These are phyloP conservation scores for Thecophora atra DNA, from an alignment of 2,888 invertebrate genomes.

Conservation along the genomic window DNA sequence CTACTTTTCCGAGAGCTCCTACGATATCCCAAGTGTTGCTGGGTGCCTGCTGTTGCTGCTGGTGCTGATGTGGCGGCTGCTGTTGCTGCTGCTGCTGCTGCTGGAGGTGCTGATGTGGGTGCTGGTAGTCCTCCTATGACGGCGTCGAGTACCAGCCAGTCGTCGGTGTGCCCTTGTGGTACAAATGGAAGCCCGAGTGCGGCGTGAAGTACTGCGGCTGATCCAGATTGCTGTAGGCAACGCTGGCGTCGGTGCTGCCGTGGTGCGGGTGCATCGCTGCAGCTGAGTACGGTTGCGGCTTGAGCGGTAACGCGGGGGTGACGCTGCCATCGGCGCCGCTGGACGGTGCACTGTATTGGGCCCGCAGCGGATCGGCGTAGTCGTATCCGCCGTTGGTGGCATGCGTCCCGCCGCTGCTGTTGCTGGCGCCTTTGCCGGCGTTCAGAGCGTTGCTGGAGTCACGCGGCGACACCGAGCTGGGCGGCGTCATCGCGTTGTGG, in stretches of 20 bases:
- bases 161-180: constrained; percentile 78
- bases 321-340: constrained; percentile 71
- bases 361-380: constrained; percentile 73
- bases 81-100: constrained; percentile 47
- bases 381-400: constrained; percentile 67
- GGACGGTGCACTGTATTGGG: constrained; percentile 58
- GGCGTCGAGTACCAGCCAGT: constrained; percentile 83
- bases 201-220: constrained; percentile 88
- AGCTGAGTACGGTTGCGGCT: constrained; percentile 89
- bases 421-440: constrained; percentile 58
- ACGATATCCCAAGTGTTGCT: constrained; percentile 58
- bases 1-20: constrained; percentile 59
- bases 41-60: constrained; percentile 33
- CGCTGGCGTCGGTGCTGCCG: constrained; percentile 73
- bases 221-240: constrained; percentile 73
- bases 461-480: constrained; percentile 94
- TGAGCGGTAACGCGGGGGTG: constrained; percentile 79
- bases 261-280: constrained; percentile 70
- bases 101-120: constrained; percentile 72
- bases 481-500: constrained; percentile 95
- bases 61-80: constrained; percentile 19
- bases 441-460: constrained; percentile 75
- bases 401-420: constrained; percentile 28
- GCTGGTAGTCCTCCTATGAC: constrained; percentile 69
- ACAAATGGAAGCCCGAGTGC: constrained; percentile 85